phyloP scores from a whole-genome alignment of 2,113 vertebrate genomes.

The Caretta caretta region DNA sequence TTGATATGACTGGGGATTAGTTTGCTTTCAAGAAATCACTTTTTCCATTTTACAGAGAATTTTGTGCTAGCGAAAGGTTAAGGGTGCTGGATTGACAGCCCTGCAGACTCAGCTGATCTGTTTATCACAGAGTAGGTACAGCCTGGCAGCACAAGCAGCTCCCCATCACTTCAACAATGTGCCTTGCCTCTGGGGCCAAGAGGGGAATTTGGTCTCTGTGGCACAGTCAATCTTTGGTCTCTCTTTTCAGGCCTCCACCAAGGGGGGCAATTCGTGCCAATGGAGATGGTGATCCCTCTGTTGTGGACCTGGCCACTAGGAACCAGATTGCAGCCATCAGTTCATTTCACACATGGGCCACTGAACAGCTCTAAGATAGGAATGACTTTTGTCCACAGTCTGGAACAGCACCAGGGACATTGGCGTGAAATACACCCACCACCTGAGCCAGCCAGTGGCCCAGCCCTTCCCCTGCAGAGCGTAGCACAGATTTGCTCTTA shows the following conservation, averaged over 20 bases:
- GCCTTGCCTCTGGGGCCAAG: neutral
- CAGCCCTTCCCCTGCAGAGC: neutral
- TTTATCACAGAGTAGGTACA: neutral
- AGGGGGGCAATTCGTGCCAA: neutral
- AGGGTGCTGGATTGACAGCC: neutral
- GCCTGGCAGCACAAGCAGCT: neutral
- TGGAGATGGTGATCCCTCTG: neutral
- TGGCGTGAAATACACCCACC: neutral
- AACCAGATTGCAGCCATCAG: neutral
- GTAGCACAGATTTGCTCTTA: slow-evolving; percentile 24
- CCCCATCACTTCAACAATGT: neutral
- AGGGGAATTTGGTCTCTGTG: neutral
- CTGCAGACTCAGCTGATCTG: neutral
- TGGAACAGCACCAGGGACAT: neutral
- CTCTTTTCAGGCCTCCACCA: neutral
- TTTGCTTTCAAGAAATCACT: neutral
- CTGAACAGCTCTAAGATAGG: neutral
- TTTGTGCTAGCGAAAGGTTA: neutral
- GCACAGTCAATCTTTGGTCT: neutral
- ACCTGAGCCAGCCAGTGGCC: neutral
- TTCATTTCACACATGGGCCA: neutral
- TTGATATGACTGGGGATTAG: neutral
- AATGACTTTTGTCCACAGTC: neutral
- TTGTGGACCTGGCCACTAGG: neutral
- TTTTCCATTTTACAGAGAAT: slow-evolving; percentile 47